These are phyloP conservation scores for Aselliscus stoliczkanus DNA, from an alignment of 2,797 vertebrate genomes.

Conservation along the genomic window DNA sequence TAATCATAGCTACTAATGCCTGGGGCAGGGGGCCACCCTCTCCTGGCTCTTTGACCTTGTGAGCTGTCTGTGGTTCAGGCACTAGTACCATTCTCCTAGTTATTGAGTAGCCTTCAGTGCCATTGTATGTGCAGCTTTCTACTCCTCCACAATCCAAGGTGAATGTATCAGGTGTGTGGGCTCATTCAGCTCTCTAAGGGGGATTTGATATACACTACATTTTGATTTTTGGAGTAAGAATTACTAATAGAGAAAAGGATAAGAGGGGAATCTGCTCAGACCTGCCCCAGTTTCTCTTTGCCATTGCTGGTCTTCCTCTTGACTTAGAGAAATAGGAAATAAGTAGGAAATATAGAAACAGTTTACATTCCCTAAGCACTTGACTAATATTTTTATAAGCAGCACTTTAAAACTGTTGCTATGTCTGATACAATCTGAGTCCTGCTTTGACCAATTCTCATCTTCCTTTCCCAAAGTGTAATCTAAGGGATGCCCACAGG, in stretches of 20 bases:
- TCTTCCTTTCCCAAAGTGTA: neutral
- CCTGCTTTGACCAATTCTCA: neutral
- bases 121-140: neutral
- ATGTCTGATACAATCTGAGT: neutral
- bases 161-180: neutral
- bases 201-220: neutral
- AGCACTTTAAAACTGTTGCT: neutral
- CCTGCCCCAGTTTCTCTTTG: neutral
- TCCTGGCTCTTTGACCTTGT: neutral
- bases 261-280: neutral
- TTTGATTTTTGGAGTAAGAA: neutral
- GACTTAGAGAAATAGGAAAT: neutral
- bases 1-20: neutral
- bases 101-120: neutral
- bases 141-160: neutral
- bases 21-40: neutral
- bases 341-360: neutral
- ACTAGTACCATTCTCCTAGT: neutral
- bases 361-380: neutral
- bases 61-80: neutral
- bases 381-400: neutral
- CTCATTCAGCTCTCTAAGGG: neutral
- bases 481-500: neutral
- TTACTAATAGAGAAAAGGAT: neutral
- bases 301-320: neutral